phyloP scores from a whole-genome alignment of 2,113 vertebrate species.

The Burhinus bistriatus region DNA sequence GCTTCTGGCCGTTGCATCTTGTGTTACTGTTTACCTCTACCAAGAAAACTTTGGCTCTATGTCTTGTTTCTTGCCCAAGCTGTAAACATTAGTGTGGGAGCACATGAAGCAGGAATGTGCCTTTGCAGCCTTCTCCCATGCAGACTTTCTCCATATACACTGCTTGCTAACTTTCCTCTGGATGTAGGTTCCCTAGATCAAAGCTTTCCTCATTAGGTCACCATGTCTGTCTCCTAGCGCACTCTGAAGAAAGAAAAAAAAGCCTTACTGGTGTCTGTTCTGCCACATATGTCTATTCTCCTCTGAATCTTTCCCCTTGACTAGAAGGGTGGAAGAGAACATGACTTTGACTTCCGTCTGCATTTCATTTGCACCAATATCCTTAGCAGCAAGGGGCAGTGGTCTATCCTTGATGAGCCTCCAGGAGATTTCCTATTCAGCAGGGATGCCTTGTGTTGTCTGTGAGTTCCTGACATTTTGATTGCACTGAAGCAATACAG shows the following conservation, averaged over 20 bases:
- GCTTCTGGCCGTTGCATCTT: neutral
- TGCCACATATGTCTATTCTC: neutral
- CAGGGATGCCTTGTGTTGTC: neutral
- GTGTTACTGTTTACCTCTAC: neutral
- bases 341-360: rapidly evolving
- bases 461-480: neutral
- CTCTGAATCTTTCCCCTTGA: neutral
- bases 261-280: neutral
- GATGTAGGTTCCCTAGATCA: neutral
- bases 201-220: neutral
- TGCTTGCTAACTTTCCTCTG: neutral
- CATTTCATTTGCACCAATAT: neutral
- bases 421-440: neutral
- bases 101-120: neutral
- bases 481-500: neutral
- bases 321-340: neutral
- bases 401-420: neutral
- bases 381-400: neutral
- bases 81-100: neutral
- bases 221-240: neutral
- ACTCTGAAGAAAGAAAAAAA: neutral
- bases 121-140: neutral
- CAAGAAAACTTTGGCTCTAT: neutral
- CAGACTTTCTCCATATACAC: neutral
- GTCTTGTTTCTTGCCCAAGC: neutral